Conservation (phyloP, 2,888 invertebrate genomes). For the Drosophila hawaiiensis region DNA sequence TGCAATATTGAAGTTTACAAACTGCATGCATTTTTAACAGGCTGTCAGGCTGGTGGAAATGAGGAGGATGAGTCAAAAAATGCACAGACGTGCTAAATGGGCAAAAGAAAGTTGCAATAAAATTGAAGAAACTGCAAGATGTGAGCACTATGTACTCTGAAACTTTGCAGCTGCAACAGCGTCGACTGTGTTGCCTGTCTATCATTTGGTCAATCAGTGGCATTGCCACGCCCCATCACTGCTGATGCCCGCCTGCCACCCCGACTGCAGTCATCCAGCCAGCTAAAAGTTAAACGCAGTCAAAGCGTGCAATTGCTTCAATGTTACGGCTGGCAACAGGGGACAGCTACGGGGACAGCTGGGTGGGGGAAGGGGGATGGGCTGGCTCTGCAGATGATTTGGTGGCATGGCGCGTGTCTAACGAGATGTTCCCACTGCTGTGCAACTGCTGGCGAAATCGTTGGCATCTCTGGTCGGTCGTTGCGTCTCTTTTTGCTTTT, state of each 20-base stretch:
- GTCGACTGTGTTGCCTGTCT: slow-evolving; percentile 58
- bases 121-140: slow-evolving; percentile 65
- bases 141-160: slow-evolving; percentile 39
- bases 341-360: neutral
- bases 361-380: neutral
- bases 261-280: slow-evolving; percentile 43
- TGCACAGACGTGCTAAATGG: slow-evolving; percentile 69
- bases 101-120: slow-evolving; percentile 72
- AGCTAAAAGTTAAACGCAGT: slow-evolving; percentile 65
- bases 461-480: slow-evolving; percentile 37
- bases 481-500: slow-evolving; percentile 50
- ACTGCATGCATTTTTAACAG: slow-evolving; percentile 50
- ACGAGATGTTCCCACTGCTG: slow-evolving; percentile 62
- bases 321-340: slow-evolving; percentile 12
- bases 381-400: slow-evolving; percentile 66
- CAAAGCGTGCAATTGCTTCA: slow-evolving; percentile 56
- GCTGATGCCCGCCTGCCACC: neutral
- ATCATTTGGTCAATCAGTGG: slow-evolving; percentile 73
- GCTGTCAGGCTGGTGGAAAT: slow-evolving; percentile 25
- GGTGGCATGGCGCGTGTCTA: slow-evolving; percentile 76
- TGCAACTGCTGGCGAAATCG: slow-evolving; percentile 47
- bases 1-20: slow-evolving; percentile 30
- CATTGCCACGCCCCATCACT: slow-evolving; percentile 32
- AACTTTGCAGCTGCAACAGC: slow-evolving; percentile 12
- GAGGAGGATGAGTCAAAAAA: slow-evolving; percentile 30